Conservation (phyloP, 1,140 invertebrate genomes). For the Rhopalosiphum padi region DNA sequence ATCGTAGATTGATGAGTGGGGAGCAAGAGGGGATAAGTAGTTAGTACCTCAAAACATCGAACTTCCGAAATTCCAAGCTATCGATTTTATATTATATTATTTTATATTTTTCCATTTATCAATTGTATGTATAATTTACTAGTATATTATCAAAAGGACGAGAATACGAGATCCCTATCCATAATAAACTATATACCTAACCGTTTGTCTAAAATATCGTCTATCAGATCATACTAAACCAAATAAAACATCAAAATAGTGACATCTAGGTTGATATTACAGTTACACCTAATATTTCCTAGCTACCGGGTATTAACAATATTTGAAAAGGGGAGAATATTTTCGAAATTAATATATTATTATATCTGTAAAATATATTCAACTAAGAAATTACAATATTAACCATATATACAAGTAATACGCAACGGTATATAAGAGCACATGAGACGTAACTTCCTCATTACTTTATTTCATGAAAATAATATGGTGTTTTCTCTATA, state of each 20-base stretch:
- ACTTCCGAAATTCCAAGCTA: background rate
- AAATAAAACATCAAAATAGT: background rate
- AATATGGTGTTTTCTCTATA: background rate
- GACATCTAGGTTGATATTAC: background rate
- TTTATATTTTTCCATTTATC: too few relatives aligned
- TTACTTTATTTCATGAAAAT: background rate
- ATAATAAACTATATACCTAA: background rate
- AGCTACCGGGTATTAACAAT: background rate
- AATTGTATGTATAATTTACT: background rate
- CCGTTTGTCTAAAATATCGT: background rate
- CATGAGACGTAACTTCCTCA: background rate
- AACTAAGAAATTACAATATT: background rate
- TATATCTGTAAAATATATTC: background rate
- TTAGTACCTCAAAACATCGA: background rate
- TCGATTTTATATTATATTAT: background rate
- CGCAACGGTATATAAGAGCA: background rate
- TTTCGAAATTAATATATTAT: background rate
- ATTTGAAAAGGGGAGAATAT: background rate
- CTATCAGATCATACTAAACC: background rate
- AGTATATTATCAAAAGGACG: background rate
- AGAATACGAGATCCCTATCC: background rate
- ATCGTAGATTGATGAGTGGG: background rate
- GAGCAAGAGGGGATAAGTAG: too few relatives aligned
- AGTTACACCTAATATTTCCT: background rate
- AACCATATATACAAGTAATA: background rate